Base-by-base conservation (phyloP, 1,140 invertebrate species). In the Chironomus tepperi region DNA sequence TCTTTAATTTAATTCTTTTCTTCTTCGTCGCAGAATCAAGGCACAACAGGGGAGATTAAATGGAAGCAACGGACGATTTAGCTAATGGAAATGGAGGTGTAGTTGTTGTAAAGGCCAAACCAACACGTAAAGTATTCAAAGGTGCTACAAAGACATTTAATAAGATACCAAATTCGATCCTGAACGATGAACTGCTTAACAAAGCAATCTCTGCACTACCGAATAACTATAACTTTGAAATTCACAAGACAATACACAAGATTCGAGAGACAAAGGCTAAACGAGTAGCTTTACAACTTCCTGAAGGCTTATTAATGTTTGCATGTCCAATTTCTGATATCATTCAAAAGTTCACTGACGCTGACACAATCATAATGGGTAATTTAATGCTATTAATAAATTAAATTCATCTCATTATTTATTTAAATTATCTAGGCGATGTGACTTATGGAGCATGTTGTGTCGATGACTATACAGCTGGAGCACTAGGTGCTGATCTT, bases 381-480 rank as follows among this genome's bases (percentile, higher is more conserved):
- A 57, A 12, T 8, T 57, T 9, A 1, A 5, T 34, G 24, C 24
- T n/a, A 34, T 34, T 34, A 5, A 34, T n/a, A n/a, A n/a, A n/a
- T n/a, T n/a, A n/a, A n/a, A n/a, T n/a, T n/a, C n/a, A n/a, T n/a
- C 24, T 34, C 24, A 34, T 34, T 34, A 34, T 5, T 34, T 34
- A 34, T 34, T 34, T 34, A 34, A 34, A 34, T n/a, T 57, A n/a
- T 57, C 12, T n/a, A 57, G 47, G 47, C 7, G 65, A 70, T 70
- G 94, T 97, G 0, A 98, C 96, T 2, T 99, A 99, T 83, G 98
- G 98, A 72, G 98, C 98, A 3, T 99, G 98, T 82, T 99, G 98
- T 84, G 91, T 99, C n/a, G 98, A 99, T 83, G 98, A 99, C 84
- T 95, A 90, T 78, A 97, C 95, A 10, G 97, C 98, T 0, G 88